Evolutionary conservation across 2,797 vertebrate genomes (phyloP), one percentile per base, ranked within the genome.

Genomic region (Alectoris magna): DNA sequence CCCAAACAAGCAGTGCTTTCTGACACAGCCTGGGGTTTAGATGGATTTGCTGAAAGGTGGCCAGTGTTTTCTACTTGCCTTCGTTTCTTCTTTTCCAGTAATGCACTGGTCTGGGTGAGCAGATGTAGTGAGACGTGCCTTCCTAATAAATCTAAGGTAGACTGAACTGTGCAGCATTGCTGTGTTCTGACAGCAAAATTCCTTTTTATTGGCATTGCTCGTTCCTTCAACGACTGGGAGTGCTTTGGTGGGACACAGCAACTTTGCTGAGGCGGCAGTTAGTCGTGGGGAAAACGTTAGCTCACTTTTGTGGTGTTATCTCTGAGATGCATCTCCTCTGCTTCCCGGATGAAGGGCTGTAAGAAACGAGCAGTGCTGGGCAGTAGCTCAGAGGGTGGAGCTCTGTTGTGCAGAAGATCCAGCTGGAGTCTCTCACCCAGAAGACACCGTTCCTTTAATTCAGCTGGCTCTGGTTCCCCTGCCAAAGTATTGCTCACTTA

Each of bases 51-150:
- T 58, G 41, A 24, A 43, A 64, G 27, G 16, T 26, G 27, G 9
- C 17, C 59, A 16, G 14, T 71, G 73, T 36, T 64, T 39, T 83
- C 48, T 26, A 24, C 8, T 62, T 0, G 0, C 38, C 24, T 44
- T 51, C 1, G 1, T 53, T 34, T 41, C 55, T 44, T 69, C 31
- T 24, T 49, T 60, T 44, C 60, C 29, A 60, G 19, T 64, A 3
- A 1, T 22, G 22, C 39, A 11, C 36, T 66, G 36, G 13, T 60
- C n/a, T 43, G 6, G 67, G 63, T 64, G 59, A 41, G n/a, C n/a
- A 56, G 36, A 23, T 27, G 46, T 66, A 64, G 22, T 68, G 73
- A 69, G 76, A 60, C 41, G 12, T 46, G 39, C 22, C 76, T 76
- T 38, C 41, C 56, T 66, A 38, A 34, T 38, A 44, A 80, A 80